Evolutionary conservation across 2,113 vertebrate genomes (phyloP).

Genomic region (Anarrhichthys ocellatus): DNA sequence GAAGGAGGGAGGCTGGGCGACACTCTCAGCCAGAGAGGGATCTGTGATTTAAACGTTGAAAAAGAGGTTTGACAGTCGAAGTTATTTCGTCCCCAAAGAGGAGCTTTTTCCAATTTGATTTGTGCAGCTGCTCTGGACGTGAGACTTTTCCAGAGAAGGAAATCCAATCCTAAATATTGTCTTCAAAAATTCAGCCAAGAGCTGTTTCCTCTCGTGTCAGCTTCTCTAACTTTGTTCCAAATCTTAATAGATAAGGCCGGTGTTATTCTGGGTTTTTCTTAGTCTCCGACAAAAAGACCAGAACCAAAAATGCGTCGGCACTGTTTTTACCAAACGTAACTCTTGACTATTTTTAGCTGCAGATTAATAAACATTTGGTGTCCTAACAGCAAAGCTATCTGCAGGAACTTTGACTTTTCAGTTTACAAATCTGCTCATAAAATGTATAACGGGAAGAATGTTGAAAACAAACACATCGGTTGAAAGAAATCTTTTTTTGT

Average conservation of each 20-base stretch:
- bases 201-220: slow-evolving; percentile 4
- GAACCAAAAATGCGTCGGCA: not conserved
- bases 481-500: not conserved
- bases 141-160: not conserved
- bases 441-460: not conserved
- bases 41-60: not conserved
- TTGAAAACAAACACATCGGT: not conserved
- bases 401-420: not conserved
- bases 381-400: not conserved
- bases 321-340: not conserved
- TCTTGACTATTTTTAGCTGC: not conserved
- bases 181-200: not conserved
- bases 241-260: not conserved
- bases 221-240: not conserved
- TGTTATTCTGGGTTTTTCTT: not conserved
- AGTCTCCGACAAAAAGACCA: not conserved
- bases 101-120: slow-evolving; percentile 29
- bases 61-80: not conserved
- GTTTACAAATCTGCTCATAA: not conserved
- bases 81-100: slow-evolving; percentile 12
- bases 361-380: not conserved
- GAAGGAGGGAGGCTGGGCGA: not conserved
- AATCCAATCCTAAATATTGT: slow-evolving; percentile 18
- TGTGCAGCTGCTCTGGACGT: not conserved
- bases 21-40: not conserved